These are phyloP conservation scores for Zaprionus gabonicus DNA, from an alignment of 1,140 invertebrate genomes.

Conservation along the genomic window DNA sequence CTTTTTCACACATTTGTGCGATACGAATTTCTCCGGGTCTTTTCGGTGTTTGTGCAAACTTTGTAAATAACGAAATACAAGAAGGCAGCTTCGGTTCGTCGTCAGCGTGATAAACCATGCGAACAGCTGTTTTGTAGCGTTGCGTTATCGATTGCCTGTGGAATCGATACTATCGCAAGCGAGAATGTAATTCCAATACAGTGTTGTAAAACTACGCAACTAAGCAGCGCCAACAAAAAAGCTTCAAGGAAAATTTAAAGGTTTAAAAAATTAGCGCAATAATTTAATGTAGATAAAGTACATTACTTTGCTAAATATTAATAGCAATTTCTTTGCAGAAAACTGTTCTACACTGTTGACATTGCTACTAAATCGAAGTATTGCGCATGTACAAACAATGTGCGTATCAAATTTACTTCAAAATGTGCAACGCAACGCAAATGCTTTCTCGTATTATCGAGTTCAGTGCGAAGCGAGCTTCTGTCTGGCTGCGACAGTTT, in stretches of 20 bases:
- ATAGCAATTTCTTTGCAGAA: neutral
- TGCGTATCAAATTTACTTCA: conserved; percentile 14
- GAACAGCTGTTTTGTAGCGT: conserved; percentile 35
- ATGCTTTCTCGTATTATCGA: neutral
- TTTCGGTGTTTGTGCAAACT: conserved; percentile 46
- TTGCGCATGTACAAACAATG: conserved; percentile 21
- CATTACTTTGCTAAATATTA: neutral
- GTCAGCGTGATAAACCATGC: conserved; percentile 45
- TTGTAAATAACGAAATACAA: conserved; percentile 60
- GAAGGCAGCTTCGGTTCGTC: conserved; percentile 28
- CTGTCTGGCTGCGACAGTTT: conserved; percentile 3
- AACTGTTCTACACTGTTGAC: neutral
- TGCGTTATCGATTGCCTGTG: conserved; percentile 18
- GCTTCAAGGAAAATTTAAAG: neutral
- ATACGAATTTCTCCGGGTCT: conserved; percentile 35
- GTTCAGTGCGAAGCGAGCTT: conserved; percentile 23
- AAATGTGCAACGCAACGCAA: neutral
- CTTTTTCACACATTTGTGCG: conserved; percentile 61
- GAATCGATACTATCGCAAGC: conserved; percentile 34
- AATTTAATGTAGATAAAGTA: neutral
- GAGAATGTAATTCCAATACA: neutral
- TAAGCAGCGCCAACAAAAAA: conserved; percentile 13
- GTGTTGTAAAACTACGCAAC: neutral
- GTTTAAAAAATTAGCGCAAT: no score
- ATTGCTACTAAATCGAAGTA: neutral